Base-by-base conservation (phyloP, 2,888 invertebrate genomes). In the Phorcus lineatus region DNA sequence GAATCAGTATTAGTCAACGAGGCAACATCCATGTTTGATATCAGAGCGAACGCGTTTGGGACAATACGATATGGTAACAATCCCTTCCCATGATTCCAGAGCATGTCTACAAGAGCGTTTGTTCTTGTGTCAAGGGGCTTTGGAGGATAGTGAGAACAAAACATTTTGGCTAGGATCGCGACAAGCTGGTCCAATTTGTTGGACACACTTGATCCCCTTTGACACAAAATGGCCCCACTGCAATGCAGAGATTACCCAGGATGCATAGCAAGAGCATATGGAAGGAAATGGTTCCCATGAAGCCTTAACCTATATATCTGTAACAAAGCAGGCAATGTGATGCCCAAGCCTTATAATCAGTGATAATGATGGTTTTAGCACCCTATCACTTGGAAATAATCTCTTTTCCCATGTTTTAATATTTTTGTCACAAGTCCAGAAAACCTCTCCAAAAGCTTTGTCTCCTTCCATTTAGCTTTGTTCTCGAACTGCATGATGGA, bases 51-150 rank as follows among this genome's bases (percentile, higher is more conserved):
- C 36, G 19, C 40, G 31, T n/a, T 19, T 2, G 17, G 31, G 40
- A 70, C 70, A 70, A 70, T 70, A 40, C 70, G 40, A 70, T 19
- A 70, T 70, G 24, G 40, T 40, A 70, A 70, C 70, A 70, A 70
- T 70, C 70, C n/a, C 70, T 40, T 70, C 70, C 70, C 31, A 70
- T 17, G 70, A 40, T 36, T 70, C 70, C 36, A 31, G 36, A 19
- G 36, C 70, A 70, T 36, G 70, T 36, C 70, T 40, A 36, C 19
- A 4, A 36, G 36, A 40, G 16, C 11, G 19, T 70, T 70, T 70
- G 70, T 70, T 70, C 31, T 36, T 70, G 40, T 70, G 70, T 31
- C 70, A 40, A 70, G 70, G 70, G 70, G 70, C 70, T 70, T 70
- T 16, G 17, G 19, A n/a, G 70, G 70, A 70, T 70, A 70, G 3